Base-by-base conservation (phyloP, 1,140 invertebrate genomes). In the Drosophila truncata region DNA sequence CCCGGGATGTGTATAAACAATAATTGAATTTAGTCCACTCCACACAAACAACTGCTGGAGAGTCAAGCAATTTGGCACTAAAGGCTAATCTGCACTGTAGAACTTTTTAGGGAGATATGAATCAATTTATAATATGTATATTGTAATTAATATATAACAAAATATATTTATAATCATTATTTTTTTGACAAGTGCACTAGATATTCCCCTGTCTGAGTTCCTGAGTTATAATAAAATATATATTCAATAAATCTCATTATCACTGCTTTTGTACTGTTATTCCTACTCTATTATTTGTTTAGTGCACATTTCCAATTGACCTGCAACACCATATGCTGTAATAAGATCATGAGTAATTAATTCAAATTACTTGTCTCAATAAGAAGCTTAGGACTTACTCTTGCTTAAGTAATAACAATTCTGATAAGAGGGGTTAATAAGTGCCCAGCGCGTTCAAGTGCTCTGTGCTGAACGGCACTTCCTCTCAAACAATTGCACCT, bases 401-500 rank as follows among this genome's bases (percentile, higher is more conserved):
- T 33, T 50, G 61, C 7, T 16, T 35, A 20, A 66, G 25, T 29
- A 66, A 39, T 65, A 63, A 66, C 31, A 66, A 67, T 67, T 13
- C 33, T 14, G n/a, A 11, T 71, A 33, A 59, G 50, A 31, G 66
- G 50, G 41, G 33, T 33, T 70, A 52, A 29, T 59, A 60, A 73
- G 67, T 50, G 44, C 23, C 42, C 18, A 49, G 33, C 44, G 18
- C 55, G 37, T 72, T 63, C 47, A 27, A 62, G 18, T 54, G 47
- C 49, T 41, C 11, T 46, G 35, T 18, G 49, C 59, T 64, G 25
- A 72, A 46, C 41, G 44, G 23, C 42, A 35, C 58, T 71, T 71
- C 27, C 47, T 70, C n/a, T 78, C 58, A 47, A 78, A 72, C 65
- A 79, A 79, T 79, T 84, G 71, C 77, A 60, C 44, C 65, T 85